phyloP scores from a whole-genome alignment of 1,140 invertebrate genomes.

The Oscheius sp. region DNA sequence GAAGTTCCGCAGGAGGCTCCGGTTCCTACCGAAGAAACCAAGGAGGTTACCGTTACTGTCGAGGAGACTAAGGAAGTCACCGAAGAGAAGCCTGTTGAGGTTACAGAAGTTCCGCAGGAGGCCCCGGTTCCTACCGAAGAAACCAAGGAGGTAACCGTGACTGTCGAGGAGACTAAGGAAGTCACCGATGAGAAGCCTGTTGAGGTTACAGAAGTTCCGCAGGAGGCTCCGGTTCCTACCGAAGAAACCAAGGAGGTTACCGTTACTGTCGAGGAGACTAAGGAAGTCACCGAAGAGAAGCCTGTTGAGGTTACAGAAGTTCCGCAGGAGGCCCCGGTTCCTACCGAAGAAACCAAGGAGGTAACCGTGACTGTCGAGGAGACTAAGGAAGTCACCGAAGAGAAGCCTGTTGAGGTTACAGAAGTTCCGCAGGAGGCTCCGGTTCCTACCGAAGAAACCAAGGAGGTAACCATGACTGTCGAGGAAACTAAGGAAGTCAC shows the following conservation, averaged over 20 bases:
- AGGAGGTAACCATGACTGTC: not conserved
- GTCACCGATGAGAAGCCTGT: not conserved
- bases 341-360: too few relatives aligned
- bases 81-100: not conserved
- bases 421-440: too few relatives aligned
- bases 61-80: not conserved
- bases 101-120: too few relatives aligned
- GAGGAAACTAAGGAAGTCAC: not conserved
- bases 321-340: not conserved
- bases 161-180: not conserved
- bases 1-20: too few relatives aligned
- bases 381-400: too few relatives aligned
- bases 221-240: not conserved
- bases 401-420: not conserved
- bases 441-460: not conserved
- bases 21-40: not conserved
- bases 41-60: too few relatives aligned
- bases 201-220: too few relatives aligned
- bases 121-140: not conserved
- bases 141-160: not conserved
- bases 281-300: not conserved
- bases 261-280: not conserved
- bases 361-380: too few relatives aligned
- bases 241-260: not conserved
- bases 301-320: not conserved